Conservation (phyloP, 2,797 vertebrate genomes). For the Brachymystax lenok region DNA sequence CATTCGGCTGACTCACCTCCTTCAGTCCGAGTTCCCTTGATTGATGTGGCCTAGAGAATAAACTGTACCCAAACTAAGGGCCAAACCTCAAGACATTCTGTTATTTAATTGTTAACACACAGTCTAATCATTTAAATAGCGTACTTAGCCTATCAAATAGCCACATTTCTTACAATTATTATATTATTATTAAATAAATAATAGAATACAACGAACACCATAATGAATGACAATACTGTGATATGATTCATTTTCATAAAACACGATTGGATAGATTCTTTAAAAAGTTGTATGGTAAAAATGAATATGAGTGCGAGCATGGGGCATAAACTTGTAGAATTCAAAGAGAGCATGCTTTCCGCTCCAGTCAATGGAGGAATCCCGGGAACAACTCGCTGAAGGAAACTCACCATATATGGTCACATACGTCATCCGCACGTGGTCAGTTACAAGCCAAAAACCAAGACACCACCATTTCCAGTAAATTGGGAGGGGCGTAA, state of each 20-base stretch:
- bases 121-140: too few species aligned
- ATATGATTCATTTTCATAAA: too few species aligned
- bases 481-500: constrained; percentile 73
- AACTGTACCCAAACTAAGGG: not conserved
- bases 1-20: constrained; percentile 66
- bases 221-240: too few species aligned
- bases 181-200: too few species aligned
- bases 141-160: too few species aligned
- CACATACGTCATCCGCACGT: constrained; percentile 73
- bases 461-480: constrained; percentile 73
- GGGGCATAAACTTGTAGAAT: not conserved
- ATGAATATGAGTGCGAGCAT: not conserved
- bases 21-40: constrained; percentile 46
- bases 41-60: constrained; percentile 57
- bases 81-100: too few species aligned
- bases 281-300: too few species aligned
- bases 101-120: too few species aligned
- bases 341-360: not conserved
- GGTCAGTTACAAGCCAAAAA: constrained; percentile 34
- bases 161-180: too few species aligned
- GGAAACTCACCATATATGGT: constrained; percentile 79
- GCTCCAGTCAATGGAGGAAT: constrained; percentile 55
- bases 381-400: constrained; percentile 58
- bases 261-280: too few species aligned
- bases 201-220: too few species aligned